Evolutionary conservation across 1,140 invertebrate species (phyloP).

Genomic region (Drosophila mayri): DNA sequence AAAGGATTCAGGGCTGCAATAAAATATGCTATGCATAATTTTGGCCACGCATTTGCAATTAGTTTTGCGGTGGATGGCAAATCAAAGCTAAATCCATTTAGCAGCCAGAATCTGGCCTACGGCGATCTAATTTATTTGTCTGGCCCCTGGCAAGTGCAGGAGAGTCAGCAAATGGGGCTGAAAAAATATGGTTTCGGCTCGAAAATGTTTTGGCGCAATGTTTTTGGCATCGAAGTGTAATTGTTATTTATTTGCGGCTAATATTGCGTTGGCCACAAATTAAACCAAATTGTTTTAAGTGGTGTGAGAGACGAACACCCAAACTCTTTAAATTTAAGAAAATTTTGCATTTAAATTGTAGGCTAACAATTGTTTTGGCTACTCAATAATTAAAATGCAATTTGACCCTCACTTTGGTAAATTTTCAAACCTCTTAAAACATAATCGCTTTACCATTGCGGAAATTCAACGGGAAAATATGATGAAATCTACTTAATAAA

Average conservation of each 20-base stretch:
- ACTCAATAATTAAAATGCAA: conserved; percentile 2
- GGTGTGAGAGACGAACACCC: not conserved
- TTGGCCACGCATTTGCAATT: conserved; percentile 54
- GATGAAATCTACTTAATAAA: conserved; percentile 13
- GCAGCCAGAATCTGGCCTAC: conserved; percentile 17
- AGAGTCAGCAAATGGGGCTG: conserved; percentile 15
- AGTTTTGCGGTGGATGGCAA: conserved; percentile 48
- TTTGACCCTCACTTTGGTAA: not conserved
- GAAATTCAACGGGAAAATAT: conserved; percentile 10
- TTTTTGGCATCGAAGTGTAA: conserved; percentile 61
- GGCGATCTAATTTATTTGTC: conserved; percentile 76
- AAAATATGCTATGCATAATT: conserved; percentile 58
- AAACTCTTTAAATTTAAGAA: conserved; percentile 8
- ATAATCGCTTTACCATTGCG: conserved; percentile 15
- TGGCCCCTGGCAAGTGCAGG: conserved; percentile 60
- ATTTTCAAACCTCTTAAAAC: conserved; percentile 8
- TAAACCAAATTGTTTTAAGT: conserved; percentile 31
- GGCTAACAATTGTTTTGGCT: not conserved
- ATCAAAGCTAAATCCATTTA: conserved; percentile 59
- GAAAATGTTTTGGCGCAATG: conserved; percentile 47
- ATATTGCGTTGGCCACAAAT: conserved; percentile 56
- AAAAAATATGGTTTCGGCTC: conserved; percentile 59
- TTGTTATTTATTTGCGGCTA: conserved; percentile 81
- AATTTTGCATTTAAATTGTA: not conserved
- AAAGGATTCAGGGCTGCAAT: not conserved